A percentile compares a stretch with the other conserved stretches of the same genome.
Evolutionary conservation across 2,113 vertebrate genomes (phyloP).

Genomic region (Astur gentilis): DNA sequence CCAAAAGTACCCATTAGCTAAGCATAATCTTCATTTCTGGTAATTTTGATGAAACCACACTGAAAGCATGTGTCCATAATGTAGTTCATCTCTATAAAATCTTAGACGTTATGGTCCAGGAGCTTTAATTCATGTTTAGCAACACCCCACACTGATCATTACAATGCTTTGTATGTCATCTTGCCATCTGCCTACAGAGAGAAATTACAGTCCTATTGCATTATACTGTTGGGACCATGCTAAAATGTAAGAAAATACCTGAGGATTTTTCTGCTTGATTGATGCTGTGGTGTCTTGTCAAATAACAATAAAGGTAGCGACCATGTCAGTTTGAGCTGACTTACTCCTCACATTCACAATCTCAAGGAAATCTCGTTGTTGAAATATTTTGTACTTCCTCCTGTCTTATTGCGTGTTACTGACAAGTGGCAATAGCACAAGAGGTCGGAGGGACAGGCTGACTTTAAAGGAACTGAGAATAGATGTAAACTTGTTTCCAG

Average conservation of each 20-base stretch:
- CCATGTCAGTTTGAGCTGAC: background rate
- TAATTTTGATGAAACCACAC: conserved; percentile 27
- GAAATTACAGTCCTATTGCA: conserved; percentile 22
- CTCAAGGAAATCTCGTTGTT: background rate
- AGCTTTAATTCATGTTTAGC: conserved; percentile 57
- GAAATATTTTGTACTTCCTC: background rate
- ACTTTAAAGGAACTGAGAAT: background rate
- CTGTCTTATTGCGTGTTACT: fast-evolving
- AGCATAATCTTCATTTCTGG: background rate
- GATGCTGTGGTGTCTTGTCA: background rate
- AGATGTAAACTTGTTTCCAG: background rate
- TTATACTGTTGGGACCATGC: background rate
- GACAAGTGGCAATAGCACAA: background rate
- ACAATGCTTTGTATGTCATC: conserved; percentile 41
- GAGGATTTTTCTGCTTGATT: background rate
- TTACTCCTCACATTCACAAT: background rate
- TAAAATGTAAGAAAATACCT: conserved; percentile 23
- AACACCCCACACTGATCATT: conserved; percentile 37
- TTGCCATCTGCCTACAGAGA: conserved; percentile 64
- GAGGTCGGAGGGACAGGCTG: background rate
- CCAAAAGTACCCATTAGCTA: conserved; percentile 7
- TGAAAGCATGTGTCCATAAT: background rate
- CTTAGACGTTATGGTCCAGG: conserved; percentile 25
- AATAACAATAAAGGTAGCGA: background rate
- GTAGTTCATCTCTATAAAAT: conserved; percentile 47